Conservation (phyloP, 2,113 vertebrate genomes). For the Empidonax alnorum region DNA sequence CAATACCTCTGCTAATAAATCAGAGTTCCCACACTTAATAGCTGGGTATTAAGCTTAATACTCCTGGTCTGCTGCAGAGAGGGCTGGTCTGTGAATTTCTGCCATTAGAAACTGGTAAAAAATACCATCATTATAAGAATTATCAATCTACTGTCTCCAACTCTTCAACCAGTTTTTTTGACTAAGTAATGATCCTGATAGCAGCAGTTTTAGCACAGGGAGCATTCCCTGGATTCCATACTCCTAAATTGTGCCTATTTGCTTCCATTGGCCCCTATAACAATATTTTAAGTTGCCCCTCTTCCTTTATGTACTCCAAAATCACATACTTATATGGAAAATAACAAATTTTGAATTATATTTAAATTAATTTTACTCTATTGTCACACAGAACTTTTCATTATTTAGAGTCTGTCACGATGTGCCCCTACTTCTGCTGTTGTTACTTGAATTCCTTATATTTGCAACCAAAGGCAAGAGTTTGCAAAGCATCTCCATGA, state of each 20-base stretch:
- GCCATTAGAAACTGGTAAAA: neutral
- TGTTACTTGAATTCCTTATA: neutral
- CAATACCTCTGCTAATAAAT: neutral
- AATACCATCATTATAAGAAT: neutral
- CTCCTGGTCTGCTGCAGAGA: neutral
- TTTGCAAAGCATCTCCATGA: neutral
- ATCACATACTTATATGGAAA: neutral
- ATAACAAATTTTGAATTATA: neutral
- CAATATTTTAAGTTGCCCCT: neutral
- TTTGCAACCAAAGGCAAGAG: neutral
- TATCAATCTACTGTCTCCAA: neutral
- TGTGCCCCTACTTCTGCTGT: neutral
- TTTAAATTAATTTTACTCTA: neutral
- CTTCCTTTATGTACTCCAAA: neutral
- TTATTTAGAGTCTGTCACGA: neutral
- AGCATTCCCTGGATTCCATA: neutral
- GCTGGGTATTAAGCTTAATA: neutral
- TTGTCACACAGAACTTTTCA: neutral
- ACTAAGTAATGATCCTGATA: neutral
- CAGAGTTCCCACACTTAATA: neutral
- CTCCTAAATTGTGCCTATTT: neutral
- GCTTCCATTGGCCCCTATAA: neutral
- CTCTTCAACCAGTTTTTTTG: neutral
- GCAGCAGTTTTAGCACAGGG: neutral
- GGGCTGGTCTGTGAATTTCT: neutral